Conservation (phyloP, 1,140 invertebrate genomes). For the Drosophila baimaii region DNA sequence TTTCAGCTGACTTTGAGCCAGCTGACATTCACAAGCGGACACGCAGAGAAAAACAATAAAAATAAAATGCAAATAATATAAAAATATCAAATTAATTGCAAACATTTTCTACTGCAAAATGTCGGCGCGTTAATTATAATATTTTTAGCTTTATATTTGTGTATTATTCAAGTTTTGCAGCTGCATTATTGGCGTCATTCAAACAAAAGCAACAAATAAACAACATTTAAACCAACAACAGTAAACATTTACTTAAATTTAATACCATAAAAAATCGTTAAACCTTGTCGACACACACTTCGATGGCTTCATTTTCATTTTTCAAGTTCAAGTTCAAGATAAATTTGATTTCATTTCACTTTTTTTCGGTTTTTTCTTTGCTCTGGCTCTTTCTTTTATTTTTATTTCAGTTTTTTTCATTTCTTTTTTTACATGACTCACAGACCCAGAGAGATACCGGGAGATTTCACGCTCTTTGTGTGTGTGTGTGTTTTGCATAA, state of each 20-base stretch:
- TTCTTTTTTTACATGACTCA: conserved; percentile 69
- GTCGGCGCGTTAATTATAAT: conserved; percentile 2
- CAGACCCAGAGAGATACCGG: conserved; percentile 48
- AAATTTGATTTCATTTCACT: conserved; percentile 80
- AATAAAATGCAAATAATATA: conserved; percentile 25
- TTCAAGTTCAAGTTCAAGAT: conserved; percentile 83
- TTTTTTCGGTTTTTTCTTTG: conserved; percentile 52
- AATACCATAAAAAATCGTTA: conserved; percentile 18
- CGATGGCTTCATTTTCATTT: conserved; percentile 72
- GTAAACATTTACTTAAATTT: conserved; percentile 6
- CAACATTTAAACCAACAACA: background rate
- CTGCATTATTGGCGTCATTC: conserved; percentile 18
- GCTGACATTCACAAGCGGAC: conserved; percentile 17
- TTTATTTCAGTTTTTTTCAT: conserved; percentile 61
- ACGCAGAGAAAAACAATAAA: conserved; percentile 31
- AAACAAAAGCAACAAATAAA: no score
- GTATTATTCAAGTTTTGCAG: conserved; percentile 6
- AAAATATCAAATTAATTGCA: conserved; percentile 35
- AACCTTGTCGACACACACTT: conserved; percentile 40
- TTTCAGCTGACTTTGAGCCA: conserved; percentile 29
- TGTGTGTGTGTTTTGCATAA: conserved; percentile 67
- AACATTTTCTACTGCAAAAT: conserved; percentile 14
- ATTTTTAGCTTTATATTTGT: conserved; percentile 6
- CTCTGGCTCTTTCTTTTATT: conserved; percentile 64
- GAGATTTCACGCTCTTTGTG: conserved; percentile 14